phyloP scores from a whole-genome alignment of 2,113 vertebrate species.

The Platysternon megacephalum region DNA sequence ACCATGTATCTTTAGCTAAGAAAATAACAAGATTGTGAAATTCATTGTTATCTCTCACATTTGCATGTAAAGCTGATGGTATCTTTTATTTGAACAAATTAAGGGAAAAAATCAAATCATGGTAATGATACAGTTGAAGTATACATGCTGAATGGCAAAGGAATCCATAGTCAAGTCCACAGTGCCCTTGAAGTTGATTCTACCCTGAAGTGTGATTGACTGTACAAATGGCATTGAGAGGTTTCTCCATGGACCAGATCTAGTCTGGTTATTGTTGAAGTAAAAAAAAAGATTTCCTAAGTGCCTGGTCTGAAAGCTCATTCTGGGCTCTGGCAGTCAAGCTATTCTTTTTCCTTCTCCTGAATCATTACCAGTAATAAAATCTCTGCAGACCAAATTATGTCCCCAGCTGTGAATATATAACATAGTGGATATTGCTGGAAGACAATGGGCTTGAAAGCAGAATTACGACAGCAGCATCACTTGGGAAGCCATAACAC shows the following conservation, averaged over 20 bases:
- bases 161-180: background rate
- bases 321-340: background rate
- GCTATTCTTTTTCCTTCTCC: background rate
- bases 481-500: fast-evolving
- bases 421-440: background rate
- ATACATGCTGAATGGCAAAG: background rate
- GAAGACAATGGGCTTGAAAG: background rate
- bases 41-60: background rate
- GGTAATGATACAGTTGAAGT: slow-evolving; percentile 9
- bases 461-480: fast-evolving
- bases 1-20: background rate
- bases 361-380: background rate
- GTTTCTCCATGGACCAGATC: background rate
- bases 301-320: background rate
- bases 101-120: background rate
- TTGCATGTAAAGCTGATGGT: background rate
- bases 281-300: background rate
- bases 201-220: background rate
- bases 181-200: background rate
- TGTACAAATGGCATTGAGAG: background rate
- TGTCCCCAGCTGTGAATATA: background rate
- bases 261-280: background rate
- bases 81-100: background rate
- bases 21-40: background rate
- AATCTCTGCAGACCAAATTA: background rate